Evolutionary conservation across 2,888 invertebrate genomes (phyloP), one percentile per base, ranked within the genome.

Genomic region (Athetis lepigone): DNA sequence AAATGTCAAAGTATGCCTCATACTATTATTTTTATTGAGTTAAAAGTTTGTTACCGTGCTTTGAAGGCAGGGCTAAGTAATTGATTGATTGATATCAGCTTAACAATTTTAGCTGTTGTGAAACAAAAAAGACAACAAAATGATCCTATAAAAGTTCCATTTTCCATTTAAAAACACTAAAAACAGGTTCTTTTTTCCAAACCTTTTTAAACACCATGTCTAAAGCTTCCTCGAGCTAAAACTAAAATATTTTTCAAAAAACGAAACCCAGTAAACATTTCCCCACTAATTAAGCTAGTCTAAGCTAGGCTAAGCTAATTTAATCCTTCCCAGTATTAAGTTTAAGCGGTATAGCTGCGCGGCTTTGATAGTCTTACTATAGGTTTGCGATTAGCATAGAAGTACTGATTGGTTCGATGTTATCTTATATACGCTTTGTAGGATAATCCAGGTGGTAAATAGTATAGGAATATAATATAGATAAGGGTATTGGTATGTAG

Each of bases 261-360:
- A 25, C 43, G 36, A 47, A 36, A 29, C 43, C 49, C 5, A 43
- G 58, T 65, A 37, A 49, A 65, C 33, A 58, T 45, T 33, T 29
- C 9, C 65, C 29, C 1, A 29, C 37, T 65, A 65, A 65, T 65
- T 49, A 33, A 65, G 43, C 25, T 36, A 56, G 25, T 16, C 19
- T 42, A n/a, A n/a, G 11, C 11, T 1, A 27, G 21, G 11, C 50
- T n/a, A 27, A 45, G 37, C 19, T 50, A 50, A 50, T 59, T 49
- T 37, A 65, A 65, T 58, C 65, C 56, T 33, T 29, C 29, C 8
- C 7, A 9, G 43, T 58, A 46, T 66, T 50, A 59, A 16, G 47
- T 49, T 57, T 37, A 57, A 58, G 43, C 23, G 33, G 33, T 13
- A 16, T 8, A 19, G 47, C n/a, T 19, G 23, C 19, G 8, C 25